Percentiles rank a stretch among this genome's conserved stretches.
Evolutionary conservation across 2,888 invertebrate species (phyloP).

Genomic region (Drosophila histrio): DNA sequence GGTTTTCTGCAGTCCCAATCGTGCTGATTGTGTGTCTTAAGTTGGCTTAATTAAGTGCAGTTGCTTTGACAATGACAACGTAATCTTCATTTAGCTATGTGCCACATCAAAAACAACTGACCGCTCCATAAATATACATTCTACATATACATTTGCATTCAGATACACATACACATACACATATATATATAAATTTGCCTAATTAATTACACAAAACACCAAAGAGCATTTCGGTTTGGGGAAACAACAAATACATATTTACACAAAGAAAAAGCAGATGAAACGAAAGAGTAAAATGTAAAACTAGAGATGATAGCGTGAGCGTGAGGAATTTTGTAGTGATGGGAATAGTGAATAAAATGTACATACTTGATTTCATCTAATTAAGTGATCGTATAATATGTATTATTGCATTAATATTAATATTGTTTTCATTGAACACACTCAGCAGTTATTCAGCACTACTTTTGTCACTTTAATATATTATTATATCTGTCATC

Average conservation of each 20-base stretch:
- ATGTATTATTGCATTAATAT: no score
- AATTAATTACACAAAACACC: conserved; percentile 73
- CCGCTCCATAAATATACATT: conserved; percentile 41
- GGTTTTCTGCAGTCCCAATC: conserved; percentile 33
- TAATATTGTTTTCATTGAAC: no score
- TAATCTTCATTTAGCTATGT: conserved; percentile 63
- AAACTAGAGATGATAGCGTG: conserved; percentile 41
- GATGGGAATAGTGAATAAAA: not conserved
- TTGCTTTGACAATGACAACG: conserved; percentile 72
- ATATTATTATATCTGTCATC: no score
- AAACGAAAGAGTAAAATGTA: conserved; percentile 9
- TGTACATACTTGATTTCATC: not conserved
- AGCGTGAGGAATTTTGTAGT: not conserved
- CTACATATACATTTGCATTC: conserved; percentile 4
- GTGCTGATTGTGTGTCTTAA: conserved; percentile 49
- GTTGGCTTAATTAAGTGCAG: conserved; percentile 77
- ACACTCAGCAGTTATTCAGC: no score
- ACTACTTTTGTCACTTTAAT: no score
- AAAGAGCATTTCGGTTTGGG: conserved; percentile 34
- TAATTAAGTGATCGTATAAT: no score
- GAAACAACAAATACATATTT: conserved; percentile 2
- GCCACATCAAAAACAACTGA: conserved; percentile 54
- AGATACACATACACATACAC: not conserved
- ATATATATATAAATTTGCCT: conserved; percentile 65
- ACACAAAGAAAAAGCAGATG: not conserved